phyloP scores from a whole-genome alignment of 2,888 invertebrate genomes.

The Drosophila anomelani region DNA sequence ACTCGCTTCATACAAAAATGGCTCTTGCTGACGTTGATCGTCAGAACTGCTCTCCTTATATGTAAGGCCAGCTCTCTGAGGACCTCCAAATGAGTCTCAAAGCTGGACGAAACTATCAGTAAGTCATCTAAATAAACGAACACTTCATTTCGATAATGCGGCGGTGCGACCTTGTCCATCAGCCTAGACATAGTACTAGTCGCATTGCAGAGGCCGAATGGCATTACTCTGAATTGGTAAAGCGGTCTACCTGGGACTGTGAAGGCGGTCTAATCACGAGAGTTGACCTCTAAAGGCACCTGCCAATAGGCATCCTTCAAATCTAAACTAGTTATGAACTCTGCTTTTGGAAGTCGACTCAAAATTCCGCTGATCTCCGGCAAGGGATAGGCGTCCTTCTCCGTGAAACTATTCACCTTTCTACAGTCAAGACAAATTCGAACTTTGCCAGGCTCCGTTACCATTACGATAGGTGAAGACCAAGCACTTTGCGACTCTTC shows the following conservation, averaged over 20 bases:
- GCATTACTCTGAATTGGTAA: too few relatives aligned
- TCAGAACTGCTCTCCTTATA: too few relatives aligned
- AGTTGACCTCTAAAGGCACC: too few relatives aligned
- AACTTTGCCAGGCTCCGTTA: background rate
- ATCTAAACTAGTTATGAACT: background rate
- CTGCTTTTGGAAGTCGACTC: background rate
- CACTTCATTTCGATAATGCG: slow-evolving; percentile 1
- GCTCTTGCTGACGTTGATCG: too few relatives aligned
- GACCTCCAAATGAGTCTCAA: too few relatives aligned
- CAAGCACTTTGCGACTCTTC: background rate
- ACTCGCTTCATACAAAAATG: too few relatives aligned
- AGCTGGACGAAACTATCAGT: too few relatives aligned
- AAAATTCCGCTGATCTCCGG: background rate
- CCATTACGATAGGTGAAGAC: background rate
- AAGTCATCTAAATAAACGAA: slow-evolving; percentile 13
- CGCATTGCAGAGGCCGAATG: background rate
- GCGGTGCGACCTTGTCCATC: background rate
- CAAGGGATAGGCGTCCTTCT: background rate
- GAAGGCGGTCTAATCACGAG: too few relatives aligned
- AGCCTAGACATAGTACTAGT: background rate
- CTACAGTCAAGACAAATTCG: too few relatives aligned
- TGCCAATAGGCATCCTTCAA: background rate
- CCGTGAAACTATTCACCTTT: too few relatives aligned
- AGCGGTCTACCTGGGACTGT: too few relatives aligned
- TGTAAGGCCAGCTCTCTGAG: too few relatives aligned